Evolutionary conservation across 92 coral and sea anemone species (phyloP).

Genomic region (Micromussa lordhowensis): DNA sequence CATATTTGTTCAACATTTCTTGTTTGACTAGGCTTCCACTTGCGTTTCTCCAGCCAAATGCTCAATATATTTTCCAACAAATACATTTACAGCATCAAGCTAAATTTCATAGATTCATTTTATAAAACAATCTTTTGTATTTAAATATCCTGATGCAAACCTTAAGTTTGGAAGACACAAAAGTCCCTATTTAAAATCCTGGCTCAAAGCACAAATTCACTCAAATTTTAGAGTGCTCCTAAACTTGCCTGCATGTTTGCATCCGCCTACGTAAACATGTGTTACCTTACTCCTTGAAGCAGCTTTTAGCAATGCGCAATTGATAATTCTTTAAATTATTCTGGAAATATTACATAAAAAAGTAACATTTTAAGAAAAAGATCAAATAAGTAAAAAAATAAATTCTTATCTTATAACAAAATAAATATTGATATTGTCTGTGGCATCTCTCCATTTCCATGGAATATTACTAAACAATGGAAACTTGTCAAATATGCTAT

Average conservation of each 20-base stretch:
- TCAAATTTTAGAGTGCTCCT: neutral
- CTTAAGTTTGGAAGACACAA: too few species aligned
- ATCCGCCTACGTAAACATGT: neutral
- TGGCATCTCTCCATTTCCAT: neutral
- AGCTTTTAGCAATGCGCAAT: neutral
- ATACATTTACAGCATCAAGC: neutral
- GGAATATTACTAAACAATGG: neutral
- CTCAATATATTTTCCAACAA: too few species aligned
- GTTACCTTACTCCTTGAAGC: neutral
- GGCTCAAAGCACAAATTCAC: neutral
- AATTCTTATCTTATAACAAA: conserved; percentile 8
- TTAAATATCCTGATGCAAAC: too few species aligned
- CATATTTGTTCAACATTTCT: neutral
- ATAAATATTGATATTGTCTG: conserved; percentile 23
- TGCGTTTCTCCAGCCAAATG: too few species aligned
- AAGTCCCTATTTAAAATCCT: too few species aligned
- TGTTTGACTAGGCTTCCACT: neutral
- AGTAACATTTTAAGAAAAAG: neutral
- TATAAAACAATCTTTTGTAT: too few species aligned
- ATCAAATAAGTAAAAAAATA: conserved; percentile 9
- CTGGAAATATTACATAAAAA: conserved; percentile 5
- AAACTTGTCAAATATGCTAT: neutral
- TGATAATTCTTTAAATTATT: neutral
- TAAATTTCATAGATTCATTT: neutral
- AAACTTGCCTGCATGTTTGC: neutral